Evolutionary conservation across 2,797 vertebrate species (phyloP), one percentile per base, ranked within the genome.

Genomic region (Aulostomus chinensis): DNA sequence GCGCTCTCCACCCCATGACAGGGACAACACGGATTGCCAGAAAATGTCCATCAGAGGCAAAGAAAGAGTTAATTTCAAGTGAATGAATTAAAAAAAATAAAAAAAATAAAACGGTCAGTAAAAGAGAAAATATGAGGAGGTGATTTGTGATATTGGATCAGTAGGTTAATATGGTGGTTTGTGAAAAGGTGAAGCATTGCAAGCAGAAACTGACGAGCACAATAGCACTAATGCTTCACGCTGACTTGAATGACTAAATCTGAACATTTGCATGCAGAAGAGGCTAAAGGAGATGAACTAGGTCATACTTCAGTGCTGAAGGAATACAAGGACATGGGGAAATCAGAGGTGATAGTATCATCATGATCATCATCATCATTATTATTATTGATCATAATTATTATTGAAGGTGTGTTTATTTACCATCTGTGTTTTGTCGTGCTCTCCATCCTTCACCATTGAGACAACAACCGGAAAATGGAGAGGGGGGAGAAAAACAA

Each of bases 391-490:
- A 39, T 54, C 7, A 32, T 38, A 1, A 46, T 61, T 17, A 31
- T 81, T 80, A 88, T 86, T 83, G 69, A 90, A 89, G 76, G 76
- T 86, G 66, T 51, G 48, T 86, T 89, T 90, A 90, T 90, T 92
- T 92, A 92, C 89, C 91, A 90, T 92, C 88, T 67, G 89, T 85
- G 88, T 91, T 93, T 91, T 93, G 91, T 58, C 88, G 86, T 54
- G 91, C 90, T 89, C 90, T 89, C 91, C 91, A 92, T 89, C 91
- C 91, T 92, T 91, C 90, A 87, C 59, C 88, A 88, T 68, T 83
- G 73, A 84, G 74, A 89, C 81, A 89, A 84, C 59, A 79, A 86
- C 76, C 87, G 37, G 72, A 86, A 80, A 83, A 87, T 78, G 74
- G 80, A 80, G 78, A 66, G 51, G 59, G 84, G n/a, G n/a, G n/a